Conservation (phyloP, 2,113 vertebrate genomes). For the Malaclemys terrapin region DNA sequence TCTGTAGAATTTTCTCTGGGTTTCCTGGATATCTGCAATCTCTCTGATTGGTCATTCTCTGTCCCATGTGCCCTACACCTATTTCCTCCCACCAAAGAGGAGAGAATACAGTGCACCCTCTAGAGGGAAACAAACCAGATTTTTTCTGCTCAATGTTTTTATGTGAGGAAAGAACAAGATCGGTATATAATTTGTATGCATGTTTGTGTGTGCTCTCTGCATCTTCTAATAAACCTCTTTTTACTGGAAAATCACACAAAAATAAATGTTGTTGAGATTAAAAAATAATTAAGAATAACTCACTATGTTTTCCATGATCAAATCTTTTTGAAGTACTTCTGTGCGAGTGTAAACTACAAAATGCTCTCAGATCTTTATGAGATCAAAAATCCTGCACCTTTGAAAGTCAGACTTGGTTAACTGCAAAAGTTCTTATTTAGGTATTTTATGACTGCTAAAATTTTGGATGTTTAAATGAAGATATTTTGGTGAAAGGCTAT, state of each 20-base stretch:
- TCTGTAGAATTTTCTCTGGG: neutral
- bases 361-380: slow-evolving; percentile 65
- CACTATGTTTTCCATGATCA: slow-evolving; percentile 19
- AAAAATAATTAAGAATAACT: slow-evolving; percentile 42
- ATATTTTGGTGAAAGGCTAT: slow-evolving; percentile 29
- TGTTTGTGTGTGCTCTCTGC: neutral
- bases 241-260: neutral
- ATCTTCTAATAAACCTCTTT: slow-evolving; percentile 7
- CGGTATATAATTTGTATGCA: neutral
- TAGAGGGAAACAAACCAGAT: neutral
- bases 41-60: neutral
- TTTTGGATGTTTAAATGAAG: slow-evolving; percentile 63
- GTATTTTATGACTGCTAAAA: slow-evolving; percentile 65
- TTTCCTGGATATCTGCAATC: neutral
- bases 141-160: neutral
- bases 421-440: slow-evolving; percentile 55
- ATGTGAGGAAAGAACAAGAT: neutral
- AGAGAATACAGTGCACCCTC: neutral
- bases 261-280: slow-evolving; percentile 36
- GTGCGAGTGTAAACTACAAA: slow-evolving; percentile 59
- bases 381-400: slow-evolving; percentile 60
- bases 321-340: slow-evolving; percentile 48
- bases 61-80: neutral
- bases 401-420: slow-evolving; percentile 63
- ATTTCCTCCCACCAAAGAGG: neutral